phyloP scores from a whole-genome alignment of 2,888 invertebrate genomes.

The Agrotis clavis region DNA sequence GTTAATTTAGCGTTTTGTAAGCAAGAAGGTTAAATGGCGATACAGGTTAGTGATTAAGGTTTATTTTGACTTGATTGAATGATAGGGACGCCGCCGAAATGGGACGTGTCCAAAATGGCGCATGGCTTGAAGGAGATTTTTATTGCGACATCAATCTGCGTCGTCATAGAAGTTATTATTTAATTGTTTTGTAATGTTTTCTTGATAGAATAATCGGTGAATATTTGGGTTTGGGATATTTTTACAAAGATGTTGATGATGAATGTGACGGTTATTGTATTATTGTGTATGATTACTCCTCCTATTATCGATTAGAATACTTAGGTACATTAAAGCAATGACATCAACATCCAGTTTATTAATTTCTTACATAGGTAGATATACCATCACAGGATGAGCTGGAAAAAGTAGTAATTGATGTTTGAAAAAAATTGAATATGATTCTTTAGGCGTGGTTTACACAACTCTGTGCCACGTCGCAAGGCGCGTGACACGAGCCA shows the following conservation, averaged over 20 bases:
- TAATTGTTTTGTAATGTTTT: not conserved
- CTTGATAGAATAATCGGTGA: too few relatives aligned
- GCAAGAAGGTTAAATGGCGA: not conserved
- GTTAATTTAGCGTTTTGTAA: not conserved
- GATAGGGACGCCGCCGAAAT: not conserved
- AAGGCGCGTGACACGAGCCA: too few relatives aligned
- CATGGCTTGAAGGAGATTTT: not conserved
- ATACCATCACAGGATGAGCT: not conserved
- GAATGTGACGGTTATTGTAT: too few relatives aligned
- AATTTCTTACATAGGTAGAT: not conserved
- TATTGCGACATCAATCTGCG: not conserved
- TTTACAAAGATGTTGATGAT: too few relatives aligned
- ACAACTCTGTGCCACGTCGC: not conserved
- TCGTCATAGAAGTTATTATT: not conserved
- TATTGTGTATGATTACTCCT: too few relatives aligned
- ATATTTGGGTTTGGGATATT: too few relatives aligned
- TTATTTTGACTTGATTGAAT: not conserved
- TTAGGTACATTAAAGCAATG: too few relatives aligned
- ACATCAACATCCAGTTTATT: not conserved
- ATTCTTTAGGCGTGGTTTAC: not conserved
- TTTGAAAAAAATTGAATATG: too few relatives aligned
- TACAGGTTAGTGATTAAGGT: conserved; percentile 3
- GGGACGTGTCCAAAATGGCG: conserved; percentile 24
- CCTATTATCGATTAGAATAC: too few relatives aligned
- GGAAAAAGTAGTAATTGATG: too few relatives aligned